Conservation (phyloP, 2,797 vertebrate species). For the Anomalospiza imberbis region DNA sequence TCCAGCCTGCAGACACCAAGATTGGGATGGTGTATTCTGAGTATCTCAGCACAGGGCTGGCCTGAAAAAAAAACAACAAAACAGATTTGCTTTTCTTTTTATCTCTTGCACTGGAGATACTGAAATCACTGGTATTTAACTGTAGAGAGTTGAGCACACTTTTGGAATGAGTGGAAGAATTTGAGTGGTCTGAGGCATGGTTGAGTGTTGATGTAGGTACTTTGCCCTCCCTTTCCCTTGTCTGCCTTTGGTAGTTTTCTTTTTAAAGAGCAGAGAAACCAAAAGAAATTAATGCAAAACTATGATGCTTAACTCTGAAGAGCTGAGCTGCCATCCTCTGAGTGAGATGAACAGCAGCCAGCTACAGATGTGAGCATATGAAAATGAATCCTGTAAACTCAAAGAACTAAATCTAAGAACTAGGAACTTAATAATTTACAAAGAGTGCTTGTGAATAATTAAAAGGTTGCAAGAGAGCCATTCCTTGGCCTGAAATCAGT, state of each 20-base stretch:
- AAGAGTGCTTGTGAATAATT: slow-evolving; percentile 14
- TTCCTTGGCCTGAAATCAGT: slow-evolving; percentile 16
- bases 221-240: not conserved
- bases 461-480: not conserved
- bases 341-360: not conserved
- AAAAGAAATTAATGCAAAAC: not conserved
- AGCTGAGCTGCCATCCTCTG: not conserved
- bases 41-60: not conserved
- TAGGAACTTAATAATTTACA: slow-evolving; percentile 53
- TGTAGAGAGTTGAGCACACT: not conserved
- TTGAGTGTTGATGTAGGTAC: not conserved
- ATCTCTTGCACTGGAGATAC: not conserved
- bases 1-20: not conserved
- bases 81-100: not conserved
- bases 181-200: not conserved
- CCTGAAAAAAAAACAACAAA: not conserved
- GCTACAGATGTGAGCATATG: not conserved
- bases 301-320: not conserved
- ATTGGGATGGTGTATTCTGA: not conserved
- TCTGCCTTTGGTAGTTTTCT: not conserved
- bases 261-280: not conserved
- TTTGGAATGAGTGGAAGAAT: not conserved
- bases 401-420: slow-evolving; percentile 36
- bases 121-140: not conserved
- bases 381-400: slow-evolving; percentile 17